Evolutionary conservation across 2,888 invertebrate genomes (phyloP), one percentile per base, ranked within the genome.

Genomic region (Euphydryas editha): DNA sequence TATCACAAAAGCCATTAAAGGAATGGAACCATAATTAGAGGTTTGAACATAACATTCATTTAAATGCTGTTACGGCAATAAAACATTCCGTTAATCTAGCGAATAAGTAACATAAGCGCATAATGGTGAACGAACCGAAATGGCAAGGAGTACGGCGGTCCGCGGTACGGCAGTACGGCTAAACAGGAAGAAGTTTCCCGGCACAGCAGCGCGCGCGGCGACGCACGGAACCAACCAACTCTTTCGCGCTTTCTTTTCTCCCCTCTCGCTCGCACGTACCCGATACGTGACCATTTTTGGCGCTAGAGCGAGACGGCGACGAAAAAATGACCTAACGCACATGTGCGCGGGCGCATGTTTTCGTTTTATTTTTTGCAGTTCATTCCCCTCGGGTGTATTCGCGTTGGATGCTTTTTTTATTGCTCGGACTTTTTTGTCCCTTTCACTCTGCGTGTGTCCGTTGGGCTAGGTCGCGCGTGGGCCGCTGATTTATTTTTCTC

Each of bases 321-420:
- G 86, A 89, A 92, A 92, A 92, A 92, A 90, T 89, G 86, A 85
- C 82, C 79, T 85, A 85, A 89, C 89, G 87, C 90, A 91, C 90
- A 91, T 91, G 91, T 92, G 92, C 90, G 85, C 86, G 81, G 74
- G 86, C 82, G 86, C 79, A 77, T 75, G 81, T 84, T 81, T 89
- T 91, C 86, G 88, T 88, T 84, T 90, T 92, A 84, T 90, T 92
- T 91, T 92, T 92, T 85, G 90, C 86, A 83, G 90, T 87, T 90
- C 90, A 83, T 90, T 92, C 81, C 80, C 89, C 91, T 84, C 83
- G 85, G 83, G 83, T 84, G 85, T 88, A 87, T 90, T 89, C 86
- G 87, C 79, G 75, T 78, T 77, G 81, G 79, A 78, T 76, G 73
- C 72, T 78, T 83, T 84, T 85, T 84, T 82, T 79, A 75, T 73